Evolutionary conservation across 2,888 invertebrate species (phyloP).

Genomic region (Drosophila percnosoma): DNA sequence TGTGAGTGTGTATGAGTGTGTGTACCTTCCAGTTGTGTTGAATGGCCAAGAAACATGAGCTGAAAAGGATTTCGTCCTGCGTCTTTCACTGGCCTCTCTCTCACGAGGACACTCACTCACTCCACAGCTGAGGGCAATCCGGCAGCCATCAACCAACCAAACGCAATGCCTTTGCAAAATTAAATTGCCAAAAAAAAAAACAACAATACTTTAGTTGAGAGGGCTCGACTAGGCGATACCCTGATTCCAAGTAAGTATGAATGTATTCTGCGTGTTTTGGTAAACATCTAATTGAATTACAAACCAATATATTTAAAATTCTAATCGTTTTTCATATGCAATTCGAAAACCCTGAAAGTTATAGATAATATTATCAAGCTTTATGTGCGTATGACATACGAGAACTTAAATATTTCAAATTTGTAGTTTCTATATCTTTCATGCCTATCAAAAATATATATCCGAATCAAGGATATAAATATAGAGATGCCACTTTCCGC

Average conservation of each 20-base stretch:
- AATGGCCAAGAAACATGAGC: conserved; percentile 71
- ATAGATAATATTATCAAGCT: neutral
- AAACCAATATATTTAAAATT: neutral
- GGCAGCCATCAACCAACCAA: conserved; percentile 43
- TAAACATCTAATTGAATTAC: neutral
- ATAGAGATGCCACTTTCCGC: neutral
- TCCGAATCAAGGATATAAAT: neutral
- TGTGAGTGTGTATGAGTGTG: conserved; percentile 6
- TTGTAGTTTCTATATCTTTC: neutral
- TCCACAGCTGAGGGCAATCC: conserved; percentile 36
- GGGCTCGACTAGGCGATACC: neutral
- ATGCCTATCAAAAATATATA: neutral
- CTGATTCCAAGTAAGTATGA: neutral
- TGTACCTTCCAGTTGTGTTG: conserved; percentile 59
- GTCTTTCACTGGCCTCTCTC: conserved; percentile 52
- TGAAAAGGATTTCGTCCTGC: conserved; percentile 76
- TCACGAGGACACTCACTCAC: conserved; percentile 40
- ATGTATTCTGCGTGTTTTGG: neutral
- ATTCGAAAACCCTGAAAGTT: neutral
- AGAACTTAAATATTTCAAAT: neutral
- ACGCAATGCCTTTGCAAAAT: conserved; percentile 72
- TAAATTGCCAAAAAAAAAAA: conserved; percentile 77
- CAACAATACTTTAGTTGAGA: neutral
- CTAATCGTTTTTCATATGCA: neutral
- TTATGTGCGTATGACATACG: neutral